phyloP scores from a whole-genome alignment of 1,140 invertebrate species.

The Euwallacea fornicatus region DNA sequence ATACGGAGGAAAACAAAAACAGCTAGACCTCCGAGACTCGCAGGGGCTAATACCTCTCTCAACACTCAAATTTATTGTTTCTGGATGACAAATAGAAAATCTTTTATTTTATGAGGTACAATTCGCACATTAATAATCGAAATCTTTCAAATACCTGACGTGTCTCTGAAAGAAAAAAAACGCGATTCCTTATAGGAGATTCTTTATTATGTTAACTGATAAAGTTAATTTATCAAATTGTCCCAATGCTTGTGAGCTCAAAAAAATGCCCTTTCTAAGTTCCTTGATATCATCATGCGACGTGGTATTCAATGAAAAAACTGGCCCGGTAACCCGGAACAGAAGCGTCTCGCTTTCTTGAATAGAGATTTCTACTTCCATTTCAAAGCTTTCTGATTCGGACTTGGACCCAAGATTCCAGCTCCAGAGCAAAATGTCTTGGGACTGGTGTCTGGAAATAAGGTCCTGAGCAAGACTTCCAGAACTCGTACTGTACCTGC shows the following conservation, averaged over 20 bases:
- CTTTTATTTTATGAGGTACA: too few relatives aligned
- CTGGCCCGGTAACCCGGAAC: slow-evolving; percentile 38
- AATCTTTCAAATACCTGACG: too few relatives aligned
- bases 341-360: slow-evolving; percentile 32
- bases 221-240: slow-evolving; percentile 18
- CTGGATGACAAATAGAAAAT: too few relatives aligned
- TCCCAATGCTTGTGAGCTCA: slow-evolving; percentile 36
- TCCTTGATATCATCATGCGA: slow-evolving; percentile 41
- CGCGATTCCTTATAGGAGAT: too few relatives aligned
- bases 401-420: slow-evolving; percentile 40
- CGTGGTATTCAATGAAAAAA: slow-evolving; percentile 41
- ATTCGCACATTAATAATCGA: too few relatives aligned
- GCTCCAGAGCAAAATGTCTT: slow-evolving; percentile 42
- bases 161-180: too few relatives aligned
- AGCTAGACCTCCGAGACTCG: too few relatives aligned
- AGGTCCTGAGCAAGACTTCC: not conserved
- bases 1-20: too few relatives aligned
- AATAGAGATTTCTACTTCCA: slow-evolving; percentile 39
- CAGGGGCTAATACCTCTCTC: too few relatives aligned
- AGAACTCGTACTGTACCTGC: slow-evolving; percentile 4
- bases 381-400: slow-evolving; percentile 39
- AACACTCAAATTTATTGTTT: too few relatives aligned
- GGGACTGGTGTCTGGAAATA: slow-evolving; percentile 1
- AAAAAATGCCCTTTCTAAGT: slow-evolving; percentile 42
- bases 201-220: slow-evolving; percentile 25